Evolutionary conservation across 2,113 vertebrate species (phyloP).

Genomic region (Turnix velox): DNA sequence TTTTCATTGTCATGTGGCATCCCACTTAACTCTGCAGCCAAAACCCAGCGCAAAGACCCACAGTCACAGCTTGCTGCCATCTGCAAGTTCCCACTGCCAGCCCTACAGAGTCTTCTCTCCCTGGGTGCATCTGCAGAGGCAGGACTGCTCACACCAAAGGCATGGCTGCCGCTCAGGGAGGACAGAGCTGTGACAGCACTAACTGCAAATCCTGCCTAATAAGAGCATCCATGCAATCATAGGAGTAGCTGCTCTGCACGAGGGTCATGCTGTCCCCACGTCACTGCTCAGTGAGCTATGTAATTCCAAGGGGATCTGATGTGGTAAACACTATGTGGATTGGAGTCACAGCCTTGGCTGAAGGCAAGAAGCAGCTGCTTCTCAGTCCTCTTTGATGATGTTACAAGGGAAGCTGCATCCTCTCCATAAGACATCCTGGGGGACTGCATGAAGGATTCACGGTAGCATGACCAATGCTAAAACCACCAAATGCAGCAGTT

Average conservation of each 20-base stretch:
- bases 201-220: not conserved
- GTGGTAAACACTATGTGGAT: rapidly evolving
- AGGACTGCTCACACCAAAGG: not conserved
- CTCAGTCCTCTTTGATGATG: rapidly evolving
- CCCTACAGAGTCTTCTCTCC: not conserved
- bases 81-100: not conserved
- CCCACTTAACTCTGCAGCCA: not conserved
- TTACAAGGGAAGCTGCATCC: not conserved
- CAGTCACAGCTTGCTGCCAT: not conserved
- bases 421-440: not conserved
- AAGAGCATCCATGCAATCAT: not conserved
- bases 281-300: not conserved
- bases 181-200: no score
- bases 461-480: not conserved
- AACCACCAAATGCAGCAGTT: not conserved
- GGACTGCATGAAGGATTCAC: not conserved
- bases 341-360: not conserved
- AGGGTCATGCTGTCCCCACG: not conserved
- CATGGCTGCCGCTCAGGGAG: not conserved
- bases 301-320: not conserved
- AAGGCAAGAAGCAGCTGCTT: not conserved
- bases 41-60: not conserved
- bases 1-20: not conserved
- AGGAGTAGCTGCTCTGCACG: rapidly evolving
- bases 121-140: not conserved